Evolutionary conservation across 1,140 invertebrate genomes (phyloP).

Genomic region (Solen grandis): DNA sequence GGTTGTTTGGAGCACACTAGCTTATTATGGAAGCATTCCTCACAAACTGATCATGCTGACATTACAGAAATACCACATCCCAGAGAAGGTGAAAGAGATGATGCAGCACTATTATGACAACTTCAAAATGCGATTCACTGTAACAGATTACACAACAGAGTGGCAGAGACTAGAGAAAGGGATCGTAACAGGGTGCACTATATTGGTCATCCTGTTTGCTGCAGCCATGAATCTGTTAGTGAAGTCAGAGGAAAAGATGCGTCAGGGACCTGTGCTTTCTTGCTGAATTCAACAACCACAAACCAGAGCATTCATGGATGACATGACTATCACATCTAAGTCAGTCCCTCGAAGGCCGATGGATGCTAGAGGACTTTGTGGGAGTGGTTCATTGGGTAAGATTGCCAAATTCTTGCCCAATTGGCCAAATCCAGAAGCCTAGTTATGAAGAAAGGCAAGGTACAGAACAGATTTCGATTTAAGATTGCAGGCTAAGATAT

Average conservation of each 20-base stretch:
- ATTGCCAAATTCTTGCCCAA: slow-evolving; percentile 27
- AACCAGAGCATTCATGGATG: slow-evolving; percentile 50
- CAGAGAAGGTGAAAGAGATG: not conserved
- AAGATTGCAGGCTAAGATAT: slow-evolving; percentile 1
- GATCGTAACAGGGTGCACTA: slow-evolving; percentile 56
- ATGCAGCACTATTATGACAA: slow-evolving; percentile 27
- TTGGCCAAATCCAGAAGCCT: slow-evolving; percentile 38
- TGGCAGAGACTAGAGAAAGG: slow-evolving; percentile 38
- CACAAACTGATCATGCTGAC: slow-evolving; percentile 38
- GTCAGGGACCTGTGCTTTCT: not conserved
- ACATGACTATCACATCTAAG: slow-evolving; percentile 38
- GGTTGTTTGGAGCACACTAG: slow-evolving; percentile 45
- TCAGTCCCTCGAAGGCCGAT: slow-evolving; percentile 19
- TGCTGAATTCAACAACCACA: slow-evolving; percentile 4
- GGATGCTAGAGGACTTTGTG: slow-evolving; percentile 27
- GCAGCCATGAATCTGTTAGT: slow-evolving; percentile 40
- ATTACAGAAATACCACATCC: slow-evolving; percentile 43
- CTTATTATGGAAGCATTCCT: slow-evolving; percentile 26
- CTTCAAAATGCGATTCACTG: slow-evolving; percentile 27
- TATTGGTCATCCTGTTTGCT: slow-evolving; percentile 46
- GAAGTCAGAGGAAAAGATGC: slow-evolving; percentile 36
- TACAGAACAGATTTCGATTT: slow-evolving; percentile 1
- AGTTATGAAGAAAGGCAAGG: slow-evolving; percentile 47
- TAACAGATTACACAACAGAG: slow-evolving; percentile 16
- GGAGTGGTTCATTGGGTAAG: not conserved